Conservation (phyloP, 2,888 invertebrate genomes). For the Pyralis farinalis region DNA sequence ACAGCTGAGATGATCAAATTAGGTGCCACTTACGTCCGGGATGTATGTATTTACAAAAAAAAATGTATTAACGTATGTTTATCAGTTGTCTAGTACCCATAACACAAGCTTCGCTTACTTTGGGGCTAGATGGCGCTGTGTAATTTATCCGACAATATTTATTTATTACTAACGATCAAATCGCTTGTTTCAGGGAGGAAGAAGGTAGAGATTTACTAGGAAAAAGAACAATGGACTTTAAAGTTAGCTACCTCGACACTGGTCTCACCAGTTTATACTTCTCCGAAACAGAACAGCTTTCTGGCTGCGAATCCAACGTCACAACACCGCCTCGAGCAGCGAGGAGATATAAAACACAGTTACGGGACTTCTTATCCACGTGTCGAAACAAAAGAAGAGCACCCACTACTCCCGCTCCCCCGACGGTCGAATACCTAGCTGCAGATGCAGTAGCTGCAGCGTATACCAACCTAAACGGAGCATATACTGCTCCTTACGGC, state of each 20-base stretch:
- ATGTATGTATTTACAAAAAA: too few relatives aligned
- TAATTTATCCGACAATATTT: too few relatives aligned
- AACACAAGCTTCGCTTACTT: too few relatives aligned
- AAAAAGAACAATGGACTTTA: conserved; percentile 99
- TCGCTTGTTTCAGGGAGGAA: conserved; percentile 94
- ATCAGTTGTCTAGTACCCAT: too few relatives aligned
- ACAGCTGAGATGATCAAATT: too few relatives aligned
- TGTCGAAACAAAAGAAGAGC: conserved; percentile 91
- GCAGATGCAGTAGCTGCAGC: conserved; percentile 88
- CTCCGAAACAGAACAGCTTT: conserved; percentile 90
- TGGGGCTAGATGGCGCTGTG: too few relatives aligned
- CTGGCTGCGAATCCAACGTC: conserved; percentile 82
- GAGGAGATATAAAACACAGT: conserved; percentile 95
- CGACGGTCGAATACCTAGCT: conserved; percentile 86
- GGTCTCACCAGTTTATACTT: conserved; percentile 95
- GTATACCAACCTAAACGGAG: conserved; percentile 89
- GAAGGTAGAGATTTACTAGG: conserved; percentile 98
- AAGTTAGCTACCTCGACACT: conserved; percentile 98
- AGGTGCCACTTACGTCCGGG: too few relatives aligned
- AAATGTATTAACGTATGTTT: too few relatives aligned
- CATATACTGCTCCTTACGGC: conserved; percentile 90
- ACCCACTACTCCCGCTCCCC: conserved; percentile 79
- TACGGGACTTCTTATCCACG: conserved; percentile 95
- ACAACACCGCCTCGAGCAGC: conserved; percentile 90
- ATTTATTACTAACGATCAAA: too few relatives aligned